Evolutionary conservation across 1,140 invertebrate genomes (phyloP).

Genomic region (Drosophila simulans): DNA sequence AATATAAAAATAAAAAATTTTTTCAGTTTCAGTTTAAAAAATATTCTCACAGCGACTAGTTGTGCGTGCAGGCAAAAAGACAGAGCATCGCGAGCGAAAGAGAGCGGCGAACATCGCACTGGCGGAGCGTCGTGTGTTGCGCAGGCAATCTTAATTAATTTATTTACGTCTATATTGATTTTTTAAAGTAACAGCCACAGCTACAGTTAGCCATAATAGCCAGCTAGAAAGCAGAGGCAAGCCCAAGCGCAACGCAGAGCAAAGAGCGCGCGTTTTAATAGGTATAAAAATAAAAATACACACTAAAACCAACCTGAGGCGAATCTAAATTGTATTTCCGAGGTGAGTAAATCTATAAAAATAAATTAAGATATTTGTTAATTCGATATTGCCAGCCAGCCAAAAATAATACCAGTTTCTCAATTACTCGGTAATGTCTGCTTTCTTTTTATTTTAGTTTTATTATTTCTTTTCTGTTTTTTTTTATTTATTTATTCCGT

Average conservation of each 20-base stretch:
- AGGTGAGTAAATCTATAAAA: slow-evolving; percentile 56
- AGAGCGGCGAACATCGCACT: slow-evolving; percentile 15
- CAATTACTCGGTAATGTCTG: slow-evolving; percentile 6
- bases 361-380: slow-evolving; percentile 53
- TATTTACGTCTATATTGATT: slow-evolving; percentile 64
- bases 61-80: slow-evolving; percentile 38
- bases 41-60: slow-evolving; percentile 52
- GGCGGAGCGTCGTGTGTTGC: slow-evolving; percentile 29
- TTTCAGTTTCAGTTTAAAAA: slow-evolving; percentile 56
- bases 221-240: slow-evolving; percentile 25
- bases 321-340: slow-evolving; percentile 34
- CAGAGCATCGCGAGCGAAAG: slow-evolving; percentile 19
- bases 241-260: slow-evolving; percentile 6
- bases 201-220: slow-evolving; percentile 34
- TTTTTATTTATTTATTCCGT: slow-evolving; percentile 8
- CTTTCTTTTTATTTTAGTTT: slow-evolving; percentile 12
- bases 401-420: slow-evolving; percentile 41
- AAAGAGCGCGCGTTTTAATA: slow-evolving; percentile 35
- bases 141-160: slow-evolving; percentile 65
- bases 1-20: slow-evolving; percentile 61
- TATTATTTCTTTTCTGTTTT: slow-evolving; percentile 18
- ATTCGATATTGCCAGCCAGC: slow-evolving; percentile 26
- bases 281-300: slow-evolving; percentile 46
- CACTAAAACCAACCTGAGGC: slow-evolving; percentile 26
- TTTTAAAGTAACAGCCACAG: slow-evolving; percentile 58